Percentiles rank a stretch among this genome's conserved stretches.
These are phyloP conservation scores for Temnothorax longispinosus DNA, from an alignment of 1,140 invertebrate species.

Conservation along the genomic window DNA sequence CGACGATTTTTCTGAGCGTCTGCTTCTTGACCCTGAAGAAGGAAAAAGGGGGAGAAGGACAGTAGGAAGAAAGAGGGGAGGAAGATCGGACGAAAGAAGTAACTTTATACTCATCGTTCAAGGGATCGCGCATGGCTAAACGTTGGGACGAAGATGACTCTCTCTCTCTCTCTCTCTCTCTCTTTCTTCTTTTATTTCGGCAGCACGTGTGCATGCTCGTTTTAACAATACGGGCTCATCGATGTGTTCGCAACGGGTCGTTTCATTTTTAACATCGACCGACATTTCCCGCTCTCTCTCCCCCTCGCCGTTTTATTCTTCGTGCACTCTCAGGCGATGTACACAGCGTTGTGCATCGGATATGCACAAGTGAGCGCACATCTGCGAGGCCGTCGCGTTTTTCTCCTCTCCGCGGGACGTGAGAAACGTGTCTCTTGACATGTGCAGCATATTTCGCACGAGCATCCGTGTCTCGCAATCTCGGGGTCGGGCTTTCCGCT, in stretches of 20 bases:
- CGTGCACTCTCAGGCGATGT: slow-evolving; percentile 26
- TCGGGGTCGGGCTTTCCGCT: background rate
- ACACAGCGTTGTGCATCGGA: slow-evolving; percentile 2
- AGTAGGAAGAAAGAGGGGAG: background rate
- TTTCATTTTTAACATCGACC: slow-evolving; percentile 60
- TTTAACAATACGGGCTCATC: slow-evolving; percentile 46
- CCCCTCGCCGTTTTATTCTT: slow-evolving; percentile 20
- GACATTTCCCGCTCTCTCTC: background rate
- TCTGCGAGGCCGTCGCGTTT: slow-evolving; percentile 33
- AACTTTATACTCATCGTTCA: slow-evolving; percentile 41
- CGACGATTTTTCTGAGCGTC: background rate
- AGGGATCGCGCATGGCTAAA: background rate
- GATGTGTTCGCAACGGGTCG: slow-evolving; percentile 48
- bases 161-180: background rate
- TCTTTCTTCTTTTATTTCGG: slow-evolving; percentile 23
- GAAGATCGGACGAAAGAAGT: slow-evolving; percentile 14
- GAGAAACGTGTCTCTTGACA: slow-evolving; percentile 36
- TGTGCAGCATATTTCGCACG: background rate
- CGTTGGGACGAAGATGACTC: background rate
- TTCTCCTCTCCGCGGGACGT: slow-evolving; percentile 20
- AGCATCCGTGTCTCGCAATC: background rate
- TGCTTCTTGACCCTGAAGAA: background rate
- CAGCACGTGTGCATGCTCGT: slow-evolving; percentile 31
- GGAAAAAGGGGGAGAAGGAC: no score
- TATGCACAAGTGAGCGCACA: slow-evolving; percentile 55